Conservation (phyloP, 2,888 invertebrate species). For the Dicycla oo region DNA sequence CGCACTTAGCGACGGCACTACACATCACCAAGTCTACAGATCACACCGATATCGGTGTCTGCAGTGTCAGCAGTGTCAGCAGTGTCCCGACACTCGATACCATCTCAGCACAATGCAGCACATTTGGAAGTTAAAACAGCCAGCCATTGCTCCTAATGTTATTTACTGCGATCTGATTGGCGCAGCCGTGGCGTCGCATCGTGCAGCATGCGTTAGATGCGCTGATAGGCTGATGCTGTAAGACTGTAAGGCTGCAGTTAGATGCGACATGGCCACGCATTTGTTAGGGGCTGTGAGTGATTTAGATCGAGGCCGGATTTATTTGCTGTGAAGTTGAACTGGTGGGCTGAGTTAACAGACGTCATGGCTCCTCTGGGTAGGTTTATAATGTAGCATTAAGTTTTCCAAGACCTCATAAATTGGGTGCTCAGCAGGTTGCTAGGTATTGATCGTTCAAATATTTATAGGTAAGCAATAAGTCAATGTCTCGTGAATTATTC, state of each 20-base stretch:
- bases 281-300: constrained; percentile 53
- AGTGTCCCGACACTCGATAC: constrained; percentile 45
- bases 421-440: background rate
- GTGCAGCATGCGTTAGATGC: constrained; percentile 57
- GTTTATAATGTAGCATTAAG: too few species aligned
- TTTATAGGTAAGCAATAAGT: too few species aligned
- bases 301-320: constrained; percentile 36
- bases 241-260: constrained; percentile 45
- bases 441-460: background rate
- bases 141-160: constrained; percentile 58
- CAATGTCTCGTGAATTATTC: background rate
- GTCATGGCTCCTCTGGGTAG: background rate
- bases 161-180: constrained; percentile 64
- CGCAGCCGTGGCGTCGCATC: constrained; percentile 35
- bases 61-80: constrained; percentile 24
- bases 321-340: constrained; percentile 12
- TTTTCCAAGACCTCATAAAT: too few species aligned
- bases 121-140: constrained; percentile 56
- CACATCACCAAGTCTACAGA: constrained; percentile 34
- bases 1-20: constrained; percentile 6
- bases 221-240: constrained; percentile 50
- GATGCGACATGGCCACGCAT: constrained; percentile 42
- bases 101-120: constrained; percentile 57
- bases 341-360: constrained; percentile 10
- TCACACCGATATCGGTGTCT: constrained; percentile 32